These are phyloP conservation scores for Chionodraco myersi DNA, from an alignment of 2,113 vertebrate genomes.

Conservation along the genomic window DNA sequence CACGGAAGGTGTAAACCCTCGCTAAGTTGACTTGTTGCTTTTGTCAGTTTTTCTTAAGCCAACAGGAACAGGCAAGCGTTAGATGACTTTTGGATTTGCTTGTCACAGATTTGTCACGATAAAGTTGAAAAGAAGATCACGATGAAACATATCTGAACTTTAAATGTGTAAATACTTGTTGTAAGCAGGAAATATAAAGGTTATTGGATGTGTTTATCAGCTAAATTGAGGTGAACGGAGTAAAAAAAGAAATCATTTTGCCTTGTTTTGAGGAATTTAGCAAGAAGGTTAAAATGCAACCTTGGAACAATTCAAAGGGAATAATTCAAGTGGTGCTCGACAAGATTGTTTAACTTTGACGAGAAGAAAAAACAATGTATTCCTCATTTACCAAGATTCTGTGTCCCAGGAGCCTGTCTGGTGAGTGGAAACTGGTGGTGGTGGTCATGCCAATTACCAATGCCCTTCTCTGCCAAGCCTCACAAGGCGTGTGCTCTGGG, in stretches of 20 bases:
- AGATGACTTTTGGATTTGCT: background rate
- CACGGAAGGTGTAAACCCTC: too few species aligned
- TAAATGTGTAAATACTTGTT: background rate
- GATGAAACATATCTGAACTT: background rate
- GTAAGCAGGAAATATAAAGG: background rate
- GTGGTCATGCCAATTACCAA: slow-evolving; percentile 20
- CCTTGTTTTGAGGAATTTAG: background rate
- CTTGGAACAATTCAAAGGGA: slow-evolving; percentile 10
- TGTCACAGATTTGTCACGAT: background rate
- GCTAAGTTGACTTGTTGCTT: background rate
- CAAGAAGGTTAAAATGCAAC: slow-evolving; percentile 7
- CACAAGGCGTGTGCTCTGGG: background rate
- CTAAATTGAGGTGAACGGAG: background rate
- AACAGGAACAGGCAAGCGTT: background rate
- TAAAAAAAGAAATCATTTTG: background rate
- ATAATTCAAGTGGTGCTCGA: slow-evolving; percentile 1
- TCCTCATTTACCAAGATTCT: too few species aligned
- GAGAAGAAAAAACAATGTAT: too few species aligned
- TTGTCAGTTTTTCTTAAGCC: background rate
- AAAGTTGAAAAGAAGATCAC: background rate
- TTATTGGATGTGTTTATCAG: background rate
- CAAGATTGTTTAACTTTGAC: slow-evolving; percentile 7
- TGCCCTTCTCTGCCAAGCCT: background rate
- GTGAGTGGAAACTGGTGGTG: slow-evolving; percentile 5
- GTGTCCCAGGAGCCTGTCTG: background rate